Evolutionary conservation across 1,140 invertebrate genomes (phyloP).

Genomic region (Eupristina koningsbergeri): DNA sequence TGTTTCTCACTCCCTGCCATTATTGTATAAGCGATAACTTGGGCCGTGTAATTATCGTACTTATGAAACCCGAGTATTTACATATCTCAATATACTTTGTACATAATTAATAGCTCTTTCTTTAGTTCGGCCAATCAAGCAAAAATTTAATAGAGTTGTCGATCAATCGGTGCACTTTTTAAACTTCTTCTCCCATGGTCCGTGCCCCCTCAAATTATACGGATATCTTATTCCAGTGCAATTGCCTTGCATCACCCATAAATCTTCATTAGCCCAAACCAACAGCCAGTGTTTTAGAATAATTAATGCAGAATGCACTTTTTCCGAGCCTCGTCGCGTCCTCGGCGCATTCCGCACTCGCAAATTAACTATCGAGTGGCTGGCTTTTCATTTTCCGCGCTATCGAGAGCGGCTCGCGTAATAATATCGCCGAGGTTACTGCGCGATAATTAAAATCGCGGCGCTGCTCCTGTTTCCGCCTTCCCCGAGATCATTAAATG

Average conservation of each 20-base stretch:
- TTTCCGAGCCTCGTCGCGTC: no score
- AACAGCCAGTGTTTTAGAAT: not conserved
- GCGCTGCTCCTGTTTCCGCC: not conserved
- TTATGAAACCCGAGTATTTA: constrained; percentile 16
- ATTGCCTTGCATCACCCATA: not conserved
- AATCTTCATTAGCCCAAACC: not conserved
- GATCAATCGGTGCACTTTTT: not conserved
- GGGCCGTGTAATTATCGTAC: constrained; percentile 24
- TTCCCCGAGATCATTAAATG: not conserved
- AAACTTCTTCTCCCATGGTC: not conserved
- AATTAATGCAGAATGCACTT: not conserved
- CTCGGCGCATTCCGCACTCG: no score
- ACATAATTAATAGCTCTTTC: not conserved
- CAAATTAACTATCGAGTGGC: no score
- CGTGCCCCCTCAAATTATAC: no score
- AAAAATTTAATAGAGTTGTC: not conserved
- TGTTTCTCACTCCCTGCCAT: not conserved
- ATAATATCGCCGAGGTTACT: no score
- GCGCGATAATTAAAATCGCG: not conserved
- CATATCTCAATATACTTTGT: not conserved
- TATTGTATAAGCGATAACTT: constrained; percentile 38
- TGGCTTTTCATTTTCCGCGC: not conserved
- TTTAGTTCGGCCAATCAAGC: not conserved
- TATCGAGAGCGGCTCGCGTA: no score
- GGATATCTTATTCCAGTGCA: no score